Evolutionary conservation across 2,113 vertebrate species (phyloP), one percentile per base, ranked within the genome.

Genomic region (Cololabis saira): DNA sequence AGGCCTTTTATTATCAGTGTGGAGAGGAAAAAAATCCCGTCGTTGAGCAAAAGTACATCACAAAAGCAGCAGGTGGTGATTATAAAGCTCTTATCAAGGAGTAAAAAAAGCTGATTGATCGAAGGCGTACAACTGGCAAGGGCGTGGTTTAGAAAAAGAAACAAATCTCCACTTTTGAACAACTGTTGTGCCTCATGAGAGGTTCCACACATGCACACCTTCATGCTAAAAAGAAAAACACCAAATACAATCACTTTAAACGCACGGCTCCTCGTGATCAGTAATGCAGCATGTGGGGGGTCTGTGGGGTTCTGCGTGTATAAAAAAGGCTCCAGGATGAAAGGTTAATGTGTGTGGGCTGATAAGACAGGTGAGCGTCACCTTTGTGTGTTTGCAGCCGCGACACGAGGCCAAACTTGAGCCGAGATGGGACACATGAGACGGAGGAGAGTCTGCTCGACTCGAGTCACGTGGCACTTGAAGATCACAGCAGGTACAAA

Each of bases 81-180:
- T 59, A 54, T 85, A 89, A 90, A 87, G 88, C 84, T 88, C 49
- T 87, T 74, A 63, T 77, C 11, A 5, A 74, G 61, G 61, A 79
- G 71, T 85, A 58, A 66, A 81, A 73, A 82, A 73, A 78, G 69
- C 69, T 50, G 58, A 70, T 76, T 75, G 80, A 44, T 78, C 48
- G 44, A 45, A 78, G 82, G 78, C 65, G 61, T 74, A 59, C 72
- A 74, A 80, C 42, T 42, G 73, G 37, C 42, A 22, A 24, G 41
- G 48, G 53, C 10, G 21, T 57, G 2, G 5, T 27, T 27, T 27
- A 27, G 5, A 27, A 5, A 27, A 60, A 27, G 5, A 5, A 27
- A 27, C 24, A 27, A 82, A 13, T 41, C 14, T 11, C 49, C 56
- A 10, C 40, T 50, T 51, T 12, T 45, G 15, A 47, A 41, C 30